phyloP scores from a whole-genome alignment of 1,140 invertebrate species.

The Drosophila sp. region DNA sequence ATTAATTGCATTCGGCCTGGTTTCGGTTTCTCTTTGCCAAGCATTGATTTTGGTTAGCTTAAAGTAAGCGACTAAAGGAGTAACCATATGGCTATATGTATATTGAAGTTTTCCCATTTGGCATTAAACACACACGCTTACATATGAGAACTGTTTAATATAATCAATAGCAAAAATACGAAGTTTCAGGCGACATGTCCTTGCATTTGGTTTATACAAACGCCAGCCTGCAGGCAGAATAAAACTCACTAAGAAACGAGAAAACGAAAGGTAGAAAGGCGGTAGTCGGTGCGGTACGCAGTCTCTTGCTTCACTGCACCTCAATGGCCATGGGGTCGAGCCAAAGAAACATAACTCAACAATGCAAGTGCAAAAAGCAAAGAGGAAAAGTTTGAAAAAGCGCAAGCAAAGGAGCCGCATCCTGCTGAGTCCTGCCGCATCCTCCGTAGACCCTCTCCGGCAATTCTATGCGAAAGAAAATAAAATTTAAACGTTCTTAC shows the following conservation, averaged over 20 bases:
- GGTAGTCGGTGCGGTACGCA: background rate
- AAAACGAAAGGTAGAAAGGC: background rate
- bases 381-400: slow-evolving; percentile 5
- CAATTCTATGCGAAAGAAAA: slow-evolving; percentile 28
- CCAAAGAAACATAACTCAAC: slow-evolving; percentile 72
- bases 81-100: slow-evolving; percentile 1
- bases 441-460: background rate
- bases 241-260: slow-evolving; percentile 35
- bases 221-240: slow-evolving; percentile 52
- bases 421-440: slow-evolving; percentile 7
- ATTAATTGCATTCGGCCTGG: slow-evolving; percentile 70
- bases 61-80: background rate
- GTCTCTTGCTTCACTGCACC: slow-evolving; percentile 59
- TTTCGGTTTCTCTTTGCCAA: slow-evolving; percentile 36
- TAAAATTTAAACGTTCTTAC: slow-evolving; percentile 50
- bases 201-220: slow-evolving; percentile 70
- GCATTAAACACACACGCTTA: slow-evolving; percentile 63
- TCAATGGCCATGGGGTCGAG: slow-evolving; percentile 43
- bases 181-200: slow-evolving; percentile 42
- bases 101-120: slow-evolving; percentile 65
- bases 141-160: background rate
- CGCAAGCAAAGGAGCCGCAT: slow-evolving; percentile 54
- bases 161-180: background rate
- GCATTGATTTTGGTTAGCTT: slow-evolving; percentile 59
- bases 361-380: slow-evolving; percentile 48